Base-by-base conservation (phyloP, 1,140 invertebrate species). In the Bradysia coprophila region DNA sequence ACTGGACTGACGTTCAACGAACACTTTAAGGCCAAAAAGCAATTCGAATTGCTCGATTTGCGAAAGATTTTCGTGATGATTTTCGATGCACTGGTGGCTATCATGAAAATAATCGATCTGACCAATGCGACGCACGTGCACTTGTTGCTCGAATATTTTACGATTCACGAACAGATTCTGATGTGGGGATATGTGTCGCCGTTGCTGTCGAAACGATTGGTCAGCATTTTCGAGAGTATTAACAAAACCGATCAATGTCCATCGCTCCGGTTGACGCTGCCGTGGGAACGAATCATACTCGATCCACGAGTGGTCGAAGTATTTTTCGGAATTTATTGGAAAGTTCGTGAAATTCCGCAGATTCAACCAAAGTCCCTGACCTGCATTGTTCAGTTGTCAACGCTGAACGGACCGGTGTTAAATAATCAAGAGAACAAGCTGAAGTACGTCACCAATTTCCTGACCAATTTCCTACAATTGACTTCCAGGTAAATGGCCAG, bases 271-370 rank as follows among this genome's bases (percentile, higher is more conserved):
- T 57, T 77, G 19, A 61, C 54, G 15, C 45, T 50, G 3, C 45
- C 60, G 2, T 86, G 81, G 83, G 64, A 65, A 48, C 72, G 79
- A 40, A 62, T 77, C 9, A 69, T 86, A 34, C 52, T 80, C 4
- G 68, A 79, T 51, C 68, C 73, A 19, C 59, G 62, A 37, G 61
- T 84, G 13, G 49, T 81, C 22, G 65, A 77, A 23, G 51, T 84
- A 23, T 80, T 83, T 59, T 86, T 84, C 53, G 72, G 76, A 63
- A 56, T 83, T 37, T 80, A 84, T 57, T 75, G 75, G 70, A 80
- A 81, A 64, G 68, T 83, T 21, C 65, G 80, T 23, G 65, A 70
- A 33, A 69, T 76, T 49, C 69, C 72, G 10, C 68, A 76, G 41
- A 60, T 85, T 44, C 67, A 72, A 23, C 75, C 81, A 56, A 72